These are phyloP conservation scores for Geophilus truncorum DNA, from an alignment of 2,888 invertebrate species.

Conservation along the genomic window DNA sequence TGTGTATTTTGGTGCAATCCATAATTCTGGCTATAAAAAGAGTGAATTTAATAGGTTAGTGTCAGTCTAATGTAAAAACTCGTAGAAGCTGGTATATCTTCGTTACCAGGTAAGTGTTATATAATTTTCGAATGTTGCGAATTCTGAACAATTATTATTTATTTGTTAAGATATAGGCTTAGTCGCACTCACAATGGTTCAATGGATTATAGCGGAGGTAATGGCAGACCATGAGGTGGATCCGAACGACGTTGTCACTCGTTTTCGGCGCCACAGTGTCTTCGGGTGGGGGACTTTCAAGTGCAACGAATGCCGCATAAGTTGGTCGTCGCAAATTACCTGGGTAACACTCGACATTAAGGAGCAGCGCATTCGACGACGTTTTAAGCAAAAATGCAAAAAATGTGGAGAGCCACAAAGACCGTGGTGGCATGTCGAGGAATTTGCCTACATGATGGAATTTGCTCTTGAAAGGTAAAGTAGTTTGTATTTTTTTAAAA, in stretches of 20 bases:
- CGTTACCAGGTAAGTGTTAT: too few relatives aligned
- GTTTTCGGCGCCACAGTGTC: constrained; percentile 28
- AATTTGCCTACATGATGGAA: constrained; percentile 32
- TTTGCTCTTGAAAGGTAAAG: constrained; percentile 25
- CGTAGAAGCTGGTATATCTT: too few relatives aligned
- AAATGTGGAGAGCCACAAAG: constrained; percentile 25
- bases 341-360: constrained; percentile 30
- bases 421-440: constrained; percentile 31
- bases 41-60: too few relatives aligned
- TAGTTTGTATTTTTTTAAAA: neutral
- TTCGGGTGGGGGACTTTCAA: constrained; percentile 30
- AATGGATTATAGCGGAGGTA: constrained; percentile 29
- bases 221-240: constrained; percentile 25
- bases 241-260: neutral
- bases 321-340: constrained; percentile 31
- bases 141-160: too few relatives aligned
- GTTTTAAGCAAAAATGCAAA: constrained; percentile 31
- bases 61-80: too few relatives aligned
- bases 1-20: too few relatives aligned
- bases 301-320: constrained; percentile 13
- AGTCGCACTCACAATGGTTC: neutral
- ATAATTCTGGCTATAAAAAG: too few relatives aligned
- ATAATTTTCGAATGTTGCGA: too few relatives aligned
- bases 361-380: constrained; percentile 28
- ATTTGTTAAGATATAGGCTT: too few relatives aligned